Conservation (phyloP, 1,140 invertebrate species). For the Globodera rostochiensis region DNA sequence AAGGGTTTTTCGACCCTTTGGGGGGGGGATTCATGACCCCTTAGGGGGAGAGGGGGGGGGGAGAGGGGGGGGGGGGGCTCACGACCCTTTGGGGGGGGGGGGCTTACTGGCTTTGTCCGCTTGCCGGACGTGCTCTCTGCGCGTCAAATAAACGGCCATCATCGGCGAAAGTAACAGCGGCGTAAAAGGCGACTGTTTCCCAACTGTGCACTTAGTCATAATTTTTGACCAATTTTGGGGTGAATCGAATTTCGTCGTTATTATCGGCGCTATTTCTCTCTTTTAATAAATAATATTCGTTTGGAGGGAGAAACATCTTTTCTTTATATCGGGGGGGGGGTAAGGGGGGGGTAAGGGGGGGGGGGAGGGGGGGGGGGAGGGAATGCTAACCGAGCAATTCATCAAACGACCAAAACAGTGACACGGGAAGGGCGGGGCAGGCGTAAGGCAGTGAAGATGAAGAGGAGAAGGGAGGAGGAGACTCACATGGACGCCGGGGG, state of each 20-base stretch:
- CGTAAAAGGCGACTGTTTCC: not conserved
- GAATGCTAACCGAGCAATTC: not conserved
- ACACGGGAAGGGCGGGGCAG: not conserved
- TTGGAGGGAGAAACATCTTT: not conserved
- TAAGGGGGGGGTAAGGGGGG: too few relatives aligned
- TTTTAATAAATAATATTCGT: not conserved
- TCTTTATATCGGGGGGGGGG: not conserved
- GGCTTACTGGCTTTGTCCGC: not conserved
- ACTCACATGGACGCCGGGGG: not conserved
- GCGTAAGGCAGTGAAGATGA: not conserved
- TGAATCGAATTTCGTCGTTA: not conserved
- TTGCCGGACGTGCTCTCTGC: not conserved
- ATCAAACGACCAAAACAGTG: not conserved
- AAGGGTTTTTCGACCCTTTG: not conserved
- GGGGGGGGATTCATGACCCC: too few relatives aligned
- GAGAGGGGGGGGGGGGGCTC: too few relatives aligned
- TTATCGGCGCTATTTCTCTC: too few relatives aligned
- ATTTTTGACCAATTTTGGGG: not conserved
- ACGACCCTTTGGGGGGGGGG: not conserved
- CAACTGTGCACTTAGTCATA: not conserved
- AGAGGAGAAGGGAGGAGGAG: too few relatives aligned
- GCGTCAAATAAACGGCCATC: slow-evolving; percentile 3
- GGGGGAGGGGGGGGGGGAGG: too few relatives aligned
- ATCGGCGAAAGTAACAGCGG: not conserved
- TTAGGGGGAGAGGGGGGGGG: too few relatives aligned